Percentiles rank a stretch among this genome's conserved stretches.
Evolutionary conservation across 2,797 vertebrate species (phyloP).

Genomic region (Thamnophis elegans): DNA sequence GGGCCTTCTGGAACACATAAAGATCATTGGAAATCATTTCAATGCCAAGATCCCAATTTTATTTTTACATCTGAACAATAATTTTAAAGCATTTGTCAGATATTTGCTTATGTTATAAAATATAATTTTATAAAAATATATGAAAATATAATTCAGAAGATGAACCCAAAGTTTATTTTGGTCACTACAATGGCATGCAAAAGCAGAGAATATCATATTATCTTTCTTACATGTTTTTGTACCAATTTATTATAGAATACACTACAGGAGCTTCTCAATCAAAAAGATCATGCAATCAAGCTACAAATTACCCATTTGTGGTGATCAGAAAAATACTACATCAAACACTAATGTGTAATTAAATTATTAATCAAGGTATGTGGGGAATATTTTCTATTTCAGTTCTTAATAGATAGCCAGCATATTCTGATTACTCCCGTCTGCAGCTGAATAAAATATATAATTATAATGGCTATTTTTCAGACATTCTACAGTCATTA

Average conservation of each 20-base stretch:
- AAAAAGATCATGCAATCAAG: not conserved
- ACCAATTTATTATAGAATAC: not conserved
- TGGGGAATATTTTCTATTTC: not conserved
- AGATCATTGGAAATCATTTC: not conserved
- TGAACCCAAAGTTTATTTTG: not conserved
- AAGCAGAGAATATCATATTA: not conserved
- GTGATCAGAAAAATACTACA: not conserved
- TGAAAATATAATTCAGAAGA: not conserved
- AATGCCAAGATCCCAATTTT: not conserved
- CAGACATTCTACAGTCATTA: not conserved
- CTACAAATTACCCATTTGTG: not conserved
- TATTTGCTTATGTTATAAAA: not conserved
- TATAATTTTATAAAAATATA: too few relatives aligned
- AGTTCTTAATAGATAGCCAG: conserved; percentile 6
- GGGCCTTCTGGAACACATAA: not conserved
- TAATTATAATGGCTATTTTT: not conserved
- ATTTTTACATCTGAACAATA: not conserved
- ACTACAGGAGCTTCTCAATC: not conserved
- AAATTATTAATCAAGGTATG: not conserved
- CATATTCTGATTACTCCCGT: not conserved
- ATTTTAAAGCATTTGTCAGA: not conserved
- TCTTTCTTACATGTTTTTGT: not conserved
- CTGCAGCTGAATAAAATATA: not conserved
- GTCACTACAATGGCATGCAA: not conserved
- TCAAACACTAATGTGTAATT: not conserved